A percentile compares a stretch with the other conserved stretches of the same genome.
phyloP scores from a whole-genome alignment of 2,113 vertebrate genomes.

The Ailurus styani region DNA sequence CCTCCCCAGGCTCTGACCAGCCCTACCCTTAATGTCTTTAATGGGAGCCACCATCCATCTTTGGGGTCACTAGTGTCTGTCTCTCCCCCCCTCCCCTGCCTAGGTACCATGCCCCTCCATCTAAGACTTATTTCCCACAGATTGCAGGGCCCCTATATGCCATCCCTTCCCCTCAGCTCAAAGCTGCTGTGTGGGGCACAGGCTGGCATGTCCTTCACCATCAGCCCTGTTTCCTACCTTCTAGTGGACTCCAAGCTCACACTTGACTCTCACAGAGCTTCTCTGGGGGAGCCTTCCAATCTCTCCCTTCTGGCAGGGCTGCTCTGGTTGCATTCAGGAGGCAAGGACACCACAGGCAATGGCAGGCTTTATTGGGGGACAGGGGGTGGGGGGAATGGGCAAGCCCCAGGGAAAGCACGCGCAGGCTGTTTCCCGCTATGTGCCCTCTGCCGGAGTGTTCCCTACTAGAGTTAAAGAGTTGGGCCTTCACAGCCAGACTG shows the following conservation, averaged over 20 bases:
- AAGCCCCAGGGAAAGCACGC: not conserved
- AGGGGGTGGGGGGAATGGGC: not conserved
- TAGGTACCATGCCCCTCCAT: not conserved
- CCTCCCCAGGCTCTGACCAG: not conserved
- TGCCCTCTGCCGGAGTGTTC: not conserved
- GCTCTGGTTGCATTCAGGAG: not conserved
- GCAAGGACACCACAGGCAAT: not conserved
- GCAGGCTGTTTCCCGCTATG: fast-evolving
- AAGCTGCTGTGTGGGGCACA: not conserved
- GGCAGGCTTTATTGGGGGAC: slow-evolving; percentile 36
- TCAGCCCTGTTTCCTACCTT: not conserved
- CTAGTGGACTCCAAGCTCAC: not conserved
- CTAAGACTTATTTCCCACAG: not conserved
- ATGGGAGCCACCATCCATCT: not conserved
- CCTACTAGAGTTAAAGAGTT: not conserved
- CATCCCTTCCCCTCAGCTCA: not conserved
- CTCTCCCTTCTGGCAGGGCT: not conserved
- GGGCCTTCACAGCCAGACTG: not conserved
- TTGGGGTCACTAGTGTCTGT: not conserved
- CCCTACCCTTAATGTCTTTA: not conserved
- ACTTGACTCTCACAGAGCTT: not conserved
- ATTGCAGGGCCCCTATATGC: not conserved
- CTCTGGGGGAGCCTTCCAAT: not conserved
- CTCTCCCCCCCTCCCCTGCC: too few relatives aligned
- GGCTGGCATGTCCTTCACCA: not conserved